Evolutionary conservation across 1,140 invertebrate species (phyloP).

Genomic region (Hestina assimilis): DNA sequence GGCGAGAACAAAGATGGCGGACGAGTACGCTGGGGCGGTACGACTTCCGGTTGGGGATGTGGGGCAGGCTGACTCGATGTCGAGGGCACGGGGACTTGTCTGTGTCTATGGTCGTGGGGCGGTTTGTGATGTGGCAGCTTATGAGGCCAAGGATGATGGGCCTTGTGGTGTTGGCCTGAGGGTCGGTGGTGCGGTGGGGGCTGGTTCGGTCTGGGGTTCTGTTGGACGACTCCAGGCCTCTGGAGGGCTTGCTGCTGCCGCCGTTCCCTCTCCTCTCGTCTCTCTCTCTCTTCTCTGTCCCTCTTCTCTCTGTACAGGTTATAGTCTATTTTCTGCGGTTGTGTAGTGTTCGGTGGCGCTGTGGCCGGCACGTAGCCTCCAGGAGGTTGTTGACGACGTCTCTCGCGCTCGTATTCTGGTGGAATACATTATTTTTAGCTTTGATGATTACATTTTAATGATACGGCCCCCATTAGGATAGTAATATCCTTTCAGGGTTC

Average conservation of each 20-base stretch:
- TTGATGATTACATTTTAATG: too few relatives aligned
- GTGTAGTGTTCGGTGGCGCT: constrained; percentile 35
- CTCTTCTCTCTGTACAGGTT: constrained; percentile 70
- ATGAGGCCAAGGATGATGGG: constrained; percentile 56
- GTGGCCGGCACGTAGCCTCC: constrained; percentile 66
- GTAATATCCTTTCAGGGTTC: too few relatives aligned
- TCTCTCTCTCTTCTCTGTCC: constrained; percentile 65
- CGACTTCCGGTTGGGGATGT: constrained; percentile 26
- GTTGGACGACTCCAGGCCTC: constrained; percentile 26
- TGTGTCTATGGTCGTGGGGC: constrained; percentile 50
- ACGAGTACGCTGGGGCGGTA: constrained; percentile 56
- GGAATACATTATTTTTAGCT: background rate
- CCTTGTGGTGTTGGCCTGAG: constrained; percentile 48
- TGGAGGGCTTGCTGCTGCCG: constrained; percentile 44
- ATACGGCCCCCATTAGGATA: too few relatives aligned
- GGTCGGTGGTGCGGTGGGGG: constrained; percentile 48
- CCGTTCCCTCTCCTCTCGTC: constrained; percentile 53
- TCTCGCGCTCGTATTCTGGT: constrained; percentile 66
- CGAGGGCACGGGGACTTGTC: constrained; percentile 28
- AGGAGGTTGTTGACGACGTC: constrained; percentile 52
- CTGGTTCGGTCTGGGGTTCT: constrained; percentile 27
- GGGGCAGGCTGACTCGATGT: constrained; percentile 27
- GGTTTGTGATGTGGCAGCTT: constrained; percentile 60
- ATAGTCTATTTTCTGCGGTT: constrained; percentile 70
- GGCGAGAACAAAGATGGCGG: constrained; percentile 67